phyloP scores from a whole-genome alignment of 2,888 invertebrate genomes.

The Epinotia nisella region DNA sequence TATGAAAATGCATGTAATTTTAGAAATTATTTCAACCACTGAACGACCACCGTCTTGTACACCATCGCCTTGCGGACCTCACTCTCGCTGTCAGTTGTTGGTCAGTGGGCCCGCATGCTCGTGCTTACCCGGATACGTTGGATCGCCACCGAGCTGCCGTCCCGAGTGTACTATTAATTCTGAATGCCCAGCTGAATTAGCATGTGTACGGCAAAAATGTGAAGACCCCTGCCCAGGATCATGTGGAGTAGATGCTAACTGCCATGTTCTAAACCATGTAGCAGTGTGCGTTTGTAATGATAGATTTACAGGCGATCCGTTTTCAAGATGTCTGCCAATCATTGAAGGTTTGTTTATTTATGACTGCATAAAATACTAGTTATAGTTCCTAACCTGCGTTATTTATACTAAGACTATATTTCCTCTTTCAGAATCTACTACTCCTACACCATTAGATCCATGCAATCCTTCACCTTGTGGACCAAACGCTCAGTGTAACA shows the following conservation, averaged over 20 bases:
- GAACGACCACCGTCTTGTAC: slow-evolving; percentile 90
- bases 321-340: slow-evolving; percentile 88
- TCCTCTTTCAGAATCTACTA: slow-evolving; percentile 68
- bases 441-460: slow-evolving; percentile 78
- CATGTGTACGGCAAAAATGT: slow-evolving; percentile 92
- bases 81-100: slow-evolving; percentile 91
- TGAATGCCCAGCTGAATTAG: slow-evolving; percentile 90
- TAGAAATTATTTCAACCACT: slow-evolving; percentile 77
- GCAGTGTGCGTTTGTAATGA: slow-evolving; percentile 92
- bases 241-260: slow-evolving; percentile 91
- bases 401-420: background rate
- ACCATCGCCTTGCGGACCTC: slow-evolving; percentile 94
- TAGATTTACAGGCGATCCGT: slow-evolving; percentile 92
- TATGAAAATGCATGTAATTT: slow-evolving; percentile 47
- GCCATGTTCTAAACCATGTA: slow-evolving; percentile 91
- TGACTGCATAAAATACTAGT: slow-evolving; percentile 6
- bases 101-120: slow-evolving; percentile 91
- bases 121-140: slow-evolving; percentile 90
- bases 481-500: slow-evolving; percentile 88
- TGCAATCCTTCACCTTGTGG: slow-evolving; percentile 91
- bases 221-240: slow-evolving; percentile 93
- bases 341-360: slow-evolving; percentile 69
- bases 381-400: background rate
- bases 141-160: slow-evolving; percentile 91
- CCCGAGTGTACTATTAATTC: slow-evolving; percentile 92